Evolutionary conservation across 2,888 invertebrate species (phyloP).

Genomic region (Torymus aiolomorphi): DNA sequence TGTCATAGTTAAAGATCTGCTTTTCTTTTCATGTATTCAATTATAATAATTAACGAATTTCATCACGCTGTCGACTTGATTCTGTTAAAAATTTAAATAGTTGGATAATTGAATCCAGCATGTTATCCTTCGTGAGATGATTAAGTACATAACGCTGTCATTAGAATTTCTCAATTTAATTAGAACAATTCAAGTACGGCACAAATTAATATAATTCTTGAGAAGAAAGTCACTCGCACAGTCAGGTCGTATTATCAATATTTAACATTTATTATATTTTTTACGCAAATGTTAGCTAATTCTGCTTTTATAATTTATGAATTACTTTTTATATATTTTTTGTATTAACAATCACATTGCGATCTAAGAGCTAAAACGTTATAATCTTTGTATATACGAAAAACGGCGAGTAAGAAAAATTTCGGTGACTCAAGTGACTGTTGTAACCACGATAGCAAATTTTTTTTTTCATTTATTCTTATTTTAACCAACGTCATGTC

Average conservation of each 20-base stretch:
- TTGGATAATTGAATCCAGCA: too few species aligned
- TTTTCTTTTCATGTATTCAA: too few species aligned
- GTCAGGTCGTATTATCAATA: conserved; percentile 30
- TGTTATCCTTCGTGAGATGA: too few species aligned
- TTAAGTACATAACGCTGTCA: too few species aligned
- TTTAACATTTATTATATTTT: conserved; percentile 52
- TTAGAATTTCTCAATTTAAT: too few species aligned
- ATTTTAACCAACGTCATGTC: background rate
- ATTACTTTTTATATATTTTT: background rate
- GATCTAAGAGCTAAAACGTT: conserved; percentile 47
- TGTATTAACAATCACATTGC: conserved; percentile 49
- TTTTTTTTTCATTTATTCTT: conserved; percentile 5
- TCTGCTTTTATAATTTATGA: conserved; percentile 7
- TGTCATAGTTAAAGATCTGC: too few species aligned
- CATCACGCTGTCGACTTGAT: too few species aligned
- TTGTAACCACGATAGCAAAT: conserved; percentile 55
- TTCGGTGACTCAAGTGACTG: conserved; percentile 28
- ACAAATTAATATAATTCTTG: too few species aligned
- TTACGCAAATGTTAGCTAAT: conserved; percentile 33
- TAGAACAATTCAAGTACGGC: too few species aligned
- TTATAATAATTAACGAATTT: too few species aligned
- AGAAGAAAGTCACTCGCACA: background rate
- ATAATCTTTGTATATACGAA: conserved; percentile 28
- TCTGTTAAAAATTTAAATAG: too few species aligned
- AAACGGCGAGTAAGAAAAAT: conserved; percentile 58